Evolutionary conservation across 2,888 invertebrate species (phyloP).

Genomic region (Andrena minutula): DNA sequence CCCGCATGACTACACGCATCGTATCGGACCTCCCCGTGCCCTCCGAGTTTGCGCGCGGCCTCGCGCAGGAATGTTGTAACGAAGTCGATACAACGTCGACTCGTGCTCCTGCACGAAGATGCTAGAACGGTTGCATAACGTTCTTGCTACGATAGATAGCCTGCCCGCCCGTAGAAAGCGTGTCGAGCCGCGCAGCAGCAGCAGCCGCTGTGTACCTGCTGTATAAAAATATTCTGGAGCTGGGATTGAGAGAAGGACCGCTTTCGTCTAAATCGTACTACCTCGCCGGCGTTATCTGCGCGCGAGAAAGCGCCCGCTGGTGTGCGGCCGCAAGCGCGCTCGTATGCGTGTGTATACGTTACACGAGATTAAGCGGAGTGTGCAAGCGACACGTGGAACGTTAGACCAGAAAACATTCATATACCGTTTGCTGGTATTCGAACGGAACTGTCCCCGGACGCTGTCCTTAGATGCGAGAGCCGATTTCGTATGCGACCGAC

Average conservation of each 20-base stretch:
- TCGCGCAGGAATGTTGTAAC: no score
- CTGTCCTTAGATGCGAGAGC: conserved; percentile 52
- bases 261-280: conserved; percentile 26
- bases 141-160: conserved; percentile 1
- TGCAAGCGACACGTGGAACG: conserved; percentile 67
- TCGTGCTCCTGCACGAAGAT: no score
- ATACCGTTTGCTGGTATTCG: conserved; percentile 54
- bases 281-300: conserved; percentile 43
- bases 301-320: neutral
- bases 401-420: conserved; percentile 53
- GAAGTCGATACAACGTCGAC: no score
- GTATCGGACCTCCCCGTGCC: no score
- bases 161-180: conserved; percentile 25
- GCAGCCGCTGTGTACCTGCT: conserved; percentile 27
- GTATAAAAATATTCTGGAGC: conserved; percentile 23
- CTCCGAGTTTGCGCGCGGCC: no score
- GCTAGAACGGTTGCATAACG: no score
- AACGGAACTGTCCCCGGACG: conserved; percentile 40
- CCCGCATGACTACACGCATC: no score
- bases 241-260: neutral
- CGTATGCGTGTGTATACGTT: conserved; percentile 19
- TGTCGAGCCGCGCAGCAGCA: conserved; percentile 18
- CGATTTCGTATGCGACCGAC: conserved; percentile 19
- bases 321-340: neutral
- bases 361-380: conserved; percentile 49